phyloP scores from a whole-genome alignment of 2,113 vertebrate species.

The Aix galericulata region DNA sequence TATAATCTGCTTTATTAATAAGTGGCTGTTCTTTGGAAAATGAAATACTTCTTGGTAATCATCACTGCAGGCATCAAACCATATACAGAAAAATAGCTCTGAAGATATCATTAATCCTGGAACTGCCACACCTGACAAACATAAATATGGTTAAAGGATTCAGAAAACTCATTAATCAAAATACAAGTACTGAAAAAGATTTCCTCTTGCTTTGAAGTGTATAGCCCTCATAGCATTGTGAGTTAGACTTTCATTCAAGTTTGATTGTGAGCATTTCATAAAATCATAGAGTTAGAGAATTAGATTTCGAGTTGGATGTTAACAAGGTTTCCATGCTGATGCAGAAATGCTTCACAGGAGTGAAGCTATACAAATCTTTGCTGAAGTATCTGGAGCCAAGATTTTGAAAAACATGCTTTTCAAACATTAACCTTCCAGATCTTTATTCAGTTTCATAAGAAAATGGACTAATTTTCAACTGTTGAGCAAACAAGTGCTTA shows the following conservation, averaged over 20 bases:
- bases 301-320: neutral
- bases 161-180: slow-evolving; percentile 61
- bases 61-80: slow-evolving; percentile 48
- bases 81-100: slow-evolving; percentile 49
- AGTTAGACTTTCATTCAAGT: slow-evolving; percentile 30
- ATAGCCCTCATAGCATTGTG: slow-evolving; percentile 3
- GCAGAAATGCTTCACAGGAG: neutral
- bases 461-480: neutral
- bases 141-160: slow-evolving; percentile 39
- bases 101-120: slow-evolving; percentile 53
- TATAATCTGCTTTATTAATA: slow-evolving; percentile 34
- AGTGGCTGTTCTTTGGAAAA: slow-evolving; percentile 29
- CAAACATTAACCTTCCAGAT: neutral
- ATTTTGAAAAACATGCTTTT: neutral
- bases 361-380: neutral
- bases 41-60: slow-evolving; percentile 50
- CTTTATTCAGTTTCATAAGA: neutral
- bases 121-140: slow-evolving; percentile 56
- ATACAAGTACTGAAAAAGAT: slow-evolving; percentile 28
- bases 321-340: neutral
- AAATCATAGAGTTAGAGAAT: neutral
- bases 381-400: neutral
- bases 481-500: neutral
- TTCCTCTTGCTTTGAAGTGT: slow-evolving; percentile 59
- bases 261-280: neutral